Conservation (phyloP, 2,888 invertebrate species). For the Keiferia lycopersicella region DNA sequence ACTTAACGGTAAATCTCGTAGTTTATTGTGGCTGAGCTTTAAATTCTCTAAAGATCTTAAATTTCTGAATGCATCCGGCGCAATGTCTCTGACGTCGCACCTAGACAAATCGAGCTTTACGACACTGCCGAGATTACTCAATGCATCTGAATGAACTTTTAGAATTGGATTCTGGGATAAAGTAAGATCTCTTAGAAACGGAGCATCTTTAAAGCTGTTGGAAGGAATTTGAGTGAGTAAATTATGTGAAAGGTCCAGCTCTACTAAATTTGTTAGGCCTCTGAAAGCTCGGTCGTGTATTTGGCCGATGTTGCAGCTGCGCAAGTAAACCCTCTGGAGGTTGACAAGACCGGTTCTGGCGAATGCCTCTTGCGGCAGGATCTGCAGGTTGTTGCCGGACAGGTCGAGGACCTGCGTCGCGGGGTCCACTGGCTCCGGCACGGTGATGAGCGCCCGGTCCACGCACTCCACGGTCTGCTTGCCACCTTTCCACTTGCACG, state of each 20-base stretch:
- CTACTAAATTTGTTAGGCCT: slow-evolving; percentile 93
- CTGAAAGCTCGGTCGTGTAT: slow-evolving; percentile 92
- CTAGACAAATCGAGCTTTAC: slow-evolving; percentile 92
- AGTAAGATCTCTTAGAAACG: slow-evolving; percentile 90
- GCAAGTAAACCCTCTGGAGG: slow-evolving; percentile 92
- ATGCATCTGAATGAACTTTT: slow-evolving; percentile 88
- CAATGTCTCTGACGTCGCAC: slow-evolving; percentile 89
- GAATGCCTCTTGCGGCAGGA: slow-evolving; percentile 91
- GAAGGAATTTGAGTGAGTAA: slow-evolving; percentile 90
- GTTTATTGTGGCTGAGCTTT: slow-evolving; percentile 90
- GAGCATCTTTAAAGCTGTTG: slow-evolving; percentile 88
- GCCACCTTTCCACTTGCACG: slow-evolving; percentile 96
- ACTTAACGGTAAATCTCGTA: slow-evolving; percentile 86
- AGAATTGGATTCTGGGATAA: slow-evolving; percentile 91
- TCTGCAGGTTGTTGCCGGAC: slow-evolving; percentile 92
- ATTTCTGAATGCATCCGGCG: slow-evolving; percentile 86
- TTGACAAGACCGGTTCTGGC: slow-evolving; percentile 90
- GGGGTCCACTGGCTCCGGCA: slow-evolving; percentile 92
- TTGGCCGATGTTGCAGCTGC: slow-evolving; percentile 91
- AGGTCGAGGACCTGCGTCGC: slow-evolving; percentile 95
- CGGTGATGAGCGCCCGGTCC: slow-evolving; percentile 89
- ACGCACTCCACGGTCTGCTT: slow-evolving; percentile 96
- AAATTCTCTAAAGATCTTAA: slow-evolving; percentile 88
- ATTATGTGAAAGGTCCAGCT: slow-evolving; percentile 93
- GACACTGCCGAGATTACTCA: slow-evolving; percentile 87